phyloP scores from a whole-genome alignment of 2,797 vertebrate genomes.

The Muscicapa comitata region DNA sequence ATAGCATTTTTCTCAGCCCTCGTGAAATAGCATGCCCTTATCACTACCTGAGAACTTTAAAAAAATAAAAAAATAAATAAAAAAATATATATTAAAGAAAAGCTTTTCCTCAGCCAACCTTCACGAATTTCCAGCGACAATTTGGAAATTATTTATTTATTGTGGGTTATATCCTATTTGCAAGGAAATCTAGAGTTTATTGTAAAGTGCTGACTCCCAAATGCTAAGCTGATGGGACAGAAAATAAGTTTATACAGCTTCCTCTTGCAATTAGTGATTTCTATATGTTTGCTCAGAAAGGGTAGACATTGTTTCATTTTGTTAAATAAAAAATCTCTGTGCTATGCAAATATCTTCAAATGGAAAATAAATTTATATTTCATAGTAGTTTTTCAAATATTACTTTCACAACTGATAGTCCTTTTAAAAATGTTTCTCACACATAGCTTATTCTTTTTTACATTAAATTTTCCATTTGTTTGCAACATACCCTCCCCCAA shows the following conservation, averaged over 20 bases:
- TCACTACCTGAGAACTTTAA: not conserved
- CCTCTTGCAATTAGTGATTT: not conserved
- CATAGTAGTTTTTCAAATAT: not conserved
- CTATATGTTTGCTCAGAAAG: not conserved
- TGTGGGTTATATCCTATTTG: not conserved
- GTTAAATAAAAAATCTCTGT: not conserved
- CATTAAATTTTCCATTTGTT: not conserved
- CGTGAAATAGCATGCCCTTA: constrained; percentile 70
- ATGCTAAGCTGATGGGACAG: not conserved
- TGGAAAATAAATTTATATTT: not conserved
- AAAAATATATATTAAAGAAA: not conserved
- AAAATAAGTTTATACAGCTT: not conserved
- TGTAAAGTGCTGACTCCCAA: not conserved
- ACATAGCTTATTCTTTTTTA: not conserved
- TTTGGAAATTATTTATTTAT: not conserved
- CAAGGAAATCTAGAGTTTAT: not conserved
- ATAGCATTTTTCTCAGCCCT: constrained; percentile 73
- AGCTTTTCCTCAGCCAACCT: not conserved
- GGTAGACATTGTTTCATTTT: not conserved
- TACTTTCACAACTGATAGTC: not conserved
- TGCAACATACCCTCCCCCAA: not conserved
- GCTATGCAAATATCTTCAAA: not conserved
- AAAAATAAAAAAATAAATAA: not conserved
- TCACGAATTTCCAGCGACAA: not conserved
- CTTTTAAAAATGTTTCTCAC: not conserved